A percentile compares a stretch with the other conserved stretches of the same genome.
These are phyloP conservation scores for Lytechinus pictus DNA, from an alignment of 35 echinoderm and acorn worm species.

Conservation along the genomic window DNA sequence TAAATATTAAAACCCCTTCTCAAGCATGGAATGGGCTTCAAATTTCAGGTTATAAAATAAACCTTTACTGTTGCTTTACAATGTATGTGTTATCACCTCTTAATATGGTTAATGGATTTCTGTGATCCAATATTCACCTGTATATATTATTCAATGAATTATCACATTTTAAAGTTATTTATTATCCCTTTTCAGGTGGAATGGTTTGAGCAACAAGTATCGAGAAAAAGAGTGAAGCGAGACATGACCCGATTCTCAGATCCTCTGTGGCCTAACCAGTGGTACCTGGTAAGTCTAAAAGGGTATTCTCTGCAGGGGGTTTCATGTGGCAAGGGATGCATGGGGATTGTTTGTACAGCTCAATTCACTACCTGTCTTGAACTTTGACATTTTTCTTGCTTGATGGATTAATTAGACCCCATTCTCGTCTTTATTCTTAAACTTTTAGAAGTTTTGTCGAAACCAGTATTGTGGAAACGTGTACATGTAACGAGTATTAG, in stretches of 20 bases:
- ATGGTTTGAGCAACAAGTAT: slow-evolving; percentile 88
- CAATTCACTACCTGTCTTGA: background rate
- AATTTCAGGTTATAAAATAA: too few species aligned
- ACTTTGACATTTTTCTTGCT: background rate
- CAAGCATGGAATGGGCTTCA: too few species aligned
- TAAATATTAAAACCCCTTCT: too few species aligned
- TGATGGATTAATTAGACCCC: background rate
- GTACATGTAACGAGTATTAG: too few species aligned
- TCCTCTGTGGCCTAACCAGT: slow-evolving; percentile 68
- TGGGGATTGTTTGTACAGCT: background rate
- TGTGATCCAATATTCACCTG: too few species aligned
- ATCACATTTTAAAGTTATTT: background rate
- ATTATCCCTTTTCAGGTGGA: slow-evolving; percentile 70
- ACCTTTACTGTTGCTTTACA: too few species aligned
- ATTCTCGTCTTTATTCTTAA: too few species aligned
- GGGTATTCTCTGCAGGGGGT: background rate
- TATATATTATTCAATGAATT: background rate
- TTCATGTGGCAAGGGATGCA: background rate
- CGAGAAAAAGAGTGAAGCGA: slow-evolving; percentile 79
- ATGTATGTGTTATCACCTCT: too few species aligned
- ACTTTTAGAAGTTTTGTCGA: too few species aligned
- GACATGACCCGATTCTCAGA: slow-evolving; percentile 64
- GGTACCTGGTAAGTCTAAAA: slow-evolving; percentile 97
- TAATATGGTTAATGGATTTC: too few species aligned
- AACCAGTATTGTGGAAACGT: too few species aligned